These are phyloP conservation scores for Nemotelus nigrinus DNA, from an alignment of 2,888 invertebrate genomes.

Conservation along the genomic window DNA sequence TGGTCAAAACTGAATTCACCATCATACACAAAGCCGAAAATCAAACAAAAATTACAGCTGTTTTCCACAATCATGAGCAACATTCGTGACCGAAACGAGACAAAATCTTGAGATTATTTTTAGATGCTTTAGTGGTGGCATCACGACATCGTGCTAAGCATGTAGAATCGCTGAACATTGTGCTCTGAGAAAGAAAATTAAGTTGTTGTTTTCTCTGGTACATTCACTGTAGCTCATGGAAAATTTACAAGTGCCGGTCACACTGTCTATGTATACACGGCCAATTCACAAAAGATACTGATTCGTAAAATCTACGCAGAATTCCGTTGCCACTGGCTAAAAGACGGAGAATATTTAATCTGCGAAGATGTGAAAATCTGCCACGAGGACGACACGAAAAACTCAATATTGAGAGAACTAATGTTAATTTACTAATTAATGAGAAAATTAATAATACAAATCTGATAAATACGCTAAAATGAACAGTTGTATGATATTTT, in stretches of 20 bases:
- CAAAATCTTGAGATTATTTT: constrained; percentile 34
- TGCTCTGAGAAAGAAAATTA: background rate
- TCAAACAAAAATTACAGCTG: constrained; percentile 29
- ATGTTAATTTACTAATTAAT: too few species aligned
- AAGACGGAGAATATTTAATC: too few species aligned
- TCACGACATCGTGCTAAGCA: background rate
- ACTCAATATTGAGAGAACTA: too few species aligned
- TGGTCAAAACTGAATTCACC: background rate
- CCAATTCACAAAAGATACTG: background rate
- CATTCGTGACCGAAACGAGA: constrained; percentile 28
- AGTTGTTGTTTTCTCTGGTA: constrained; percentile 15
- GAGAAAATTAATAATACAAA: too few species aligned
- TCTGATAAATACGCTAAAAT: too few species aligned
- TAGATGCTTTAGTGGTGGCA: background rate
- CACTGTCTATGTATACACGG: background rate
- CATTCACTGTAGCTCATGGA: constrained; percentile 16
- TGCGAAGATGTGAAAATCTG: too few species aligned
- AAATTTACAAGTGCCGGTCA: background rate
- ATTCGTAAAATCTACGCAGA: too few species aligned
- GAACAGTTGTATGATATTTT: too few species aligned
- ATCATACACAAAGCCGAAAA: constrained; percentile 23
- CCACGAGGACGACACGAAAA: too few species aligned
- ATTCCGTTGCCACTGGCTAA: too few species aligned
- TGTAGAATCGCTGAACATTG: constrained; percentile 4
- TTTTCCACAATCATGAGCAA: constrained; percentile 20